Conservation (phyloP, 2,888 invertebrate genomes). For the Allygus modestus region DNA sequence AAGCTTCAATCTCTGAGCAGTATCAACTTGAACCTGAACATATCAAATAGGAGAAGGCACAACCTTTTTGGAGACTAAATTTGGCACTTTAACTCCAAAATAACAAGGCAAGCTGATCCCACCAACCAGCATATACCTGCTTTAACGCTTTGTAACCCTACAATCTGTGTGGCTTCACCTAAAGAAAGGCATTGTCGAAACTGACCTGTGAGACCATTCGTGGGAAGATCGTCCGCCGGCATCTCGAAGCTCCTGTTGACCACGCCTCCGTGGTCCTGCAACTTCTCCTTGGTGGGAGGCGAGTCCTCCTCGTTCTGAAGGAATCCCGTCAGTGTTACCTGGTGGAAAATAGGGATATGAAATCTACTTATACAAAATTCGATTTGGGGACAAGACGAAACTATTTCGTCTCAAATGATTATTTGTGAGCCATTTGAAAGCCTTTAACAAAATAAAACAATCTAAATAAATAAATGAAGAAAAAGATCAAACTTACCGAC, state of each 20-base stretch:
- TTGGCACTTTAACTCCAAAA: no score
- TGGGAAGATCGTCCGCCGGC: slow-evolving; percentile 47
- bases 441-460: no score
- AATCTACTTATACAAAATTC: no score
- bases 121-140: not conserved
- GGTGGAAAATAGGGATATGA: not conserved
- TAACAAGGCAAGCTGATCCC: not conserved
- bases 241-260: slow-evolving; percentile 54
- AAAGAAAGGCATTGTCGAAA: not conserved
- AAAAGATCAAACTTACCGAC: no score
- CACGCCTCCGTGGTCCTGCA: slow-evolving; percentile 32
- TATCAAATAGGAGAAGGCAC: no score
- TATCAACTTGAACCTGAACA: no score
- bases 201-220: slow-evolving; percentile 47
- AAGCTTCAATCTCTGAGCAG: no score
- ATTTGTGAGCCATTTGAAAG: no score
- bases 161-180: not conserved
- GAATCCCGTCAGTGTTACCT: slow-evolving; percentile 58
- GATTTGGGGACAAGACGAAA: no score
- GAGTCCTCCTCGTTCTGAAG: slow-evolving; percentile 59
- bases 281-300: slow-evolving; percentile 54
- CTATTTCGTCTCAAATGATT: no score
- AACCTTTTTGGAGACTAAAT: no score
- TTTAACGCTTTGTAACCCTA: not conserved
- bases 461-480: no score